Evolutionary conservation across 2,888 invertebrate species (phyloP), one percentile per base, ranked within the genome.

Genomic region (Pimpla rufipes): DNA sequence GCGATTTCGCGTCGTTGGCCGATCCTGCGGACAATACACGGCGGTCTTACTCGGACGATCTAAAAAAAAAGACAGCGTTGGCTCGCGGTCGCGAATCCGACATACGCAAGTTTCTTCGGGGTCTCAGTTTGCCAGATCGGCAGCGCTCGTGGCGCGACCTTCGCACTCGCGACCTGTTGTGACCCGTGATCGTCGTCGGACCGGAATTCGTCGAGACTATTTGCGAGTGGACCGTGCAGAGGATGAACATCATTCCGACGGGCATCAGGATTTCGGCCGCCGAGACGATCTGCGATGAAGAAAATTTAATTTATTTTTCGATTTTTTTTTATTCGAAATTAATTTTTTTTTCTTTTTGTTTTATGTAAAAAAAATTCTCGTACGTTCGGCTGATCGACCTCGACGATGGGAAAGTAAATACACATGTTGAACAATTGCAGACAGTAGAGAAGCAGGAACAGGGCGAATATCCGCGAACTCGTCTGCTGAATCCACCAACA

Each of bases 401-500:
- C 57, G 1, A 75, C 83, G 67, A 75, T 55, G 40, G 62, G 88
- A 86, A 94, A 94, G 90, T 95, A 96, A 67, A 96, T 88, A 16
- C 93, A 92, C 71, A 95, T 94, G 91, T 96, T 96, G 85, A 95
- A 87, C 67, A 96, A 91, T 94, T 98, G 98, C 86, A 97, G 94
- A 68, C 96, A 89, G 94, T 98, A 98, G 37, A 98, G 93, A n/a
- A 95, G 93, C 35, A 97, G 94, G 77, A 98, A 95, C 87, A 98
- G 94, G 80, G 95, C 94, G 91, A 97, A 97, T 86, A 97, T 96
- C 84, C 95, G 94, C 5, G 95, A 94, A 7, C 98, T 97, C 6
- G 98, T 98, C 94, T 98, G 98, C 89, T 96, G 96, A 47, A 96
- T 96, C 98, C 98, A 99, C 98, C 98, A 99, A 92, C 95, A 96